Conservation (phyloP, 2,888 invertebrate species). For the Melanostoma mellinum region DNA sequence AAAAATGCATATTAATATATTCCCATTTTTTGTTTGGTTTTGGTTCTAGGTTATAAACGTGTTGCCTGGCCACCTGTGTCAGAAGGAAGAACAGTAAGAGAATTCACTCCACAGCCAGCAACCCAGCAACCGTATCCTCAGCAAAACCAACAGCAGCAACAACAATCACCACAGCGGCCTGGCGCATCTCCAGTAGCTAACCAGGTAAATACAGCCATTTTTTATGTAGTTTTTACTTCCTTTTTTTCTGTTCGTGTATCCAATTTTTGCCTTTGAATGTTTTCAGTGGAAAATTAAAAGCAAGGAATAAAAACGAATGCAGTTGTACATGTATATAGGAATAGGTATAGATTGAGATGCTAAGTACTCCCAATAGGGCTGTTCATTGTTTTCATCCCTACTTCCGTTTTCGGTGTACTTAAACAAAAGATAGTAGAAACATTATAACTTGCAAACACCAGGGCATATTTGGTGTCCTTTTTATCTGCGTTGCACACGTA, state of each 20-base stretch:
- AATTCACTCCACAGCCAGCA: constrained; percentile 81
- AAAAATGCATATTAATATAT: constrained; percentile 62
- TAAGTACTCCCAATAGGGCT: constrained; percentile 61
- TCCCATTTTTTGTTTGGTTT: not conserved
- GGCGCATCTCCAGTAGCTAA: constrained; percentile 75
- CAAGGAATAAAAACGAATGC: constrained; percentile 1
- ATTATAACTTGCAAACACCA: no score
- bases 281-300: constrained; percentile 27
- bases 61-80: constrained; percentile 93
- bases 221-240: constrained; percentile 7
- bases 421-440: no score
- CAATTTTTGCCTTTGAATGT: constrained; percentile 59
- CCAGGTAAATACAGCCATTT: constrained; percentile 76
- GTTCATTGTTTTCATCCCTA: constrained; percentile 26
- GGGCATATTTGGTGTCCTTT: no score
- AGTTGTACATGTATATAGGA: constrained; percentile 19
- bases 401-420: no score
- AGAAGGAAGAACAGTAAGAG: constrained; percentile 86
- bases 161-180: constrained; percentile 67
- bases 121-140: constrained; percentile 76
- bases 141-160: constrained; percentile 64
- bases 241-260: constrained; percentile 44
- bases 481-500: no score
- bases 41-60: constrained; percentile 88
- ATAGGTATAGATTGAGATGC: constrained; percentile 42